Evolutionary conservation across 1,140 invertebrate species (phyloP), one percentile per base, ranked within the genome.

Genomic region (Vanessa tameamea): DNA sequence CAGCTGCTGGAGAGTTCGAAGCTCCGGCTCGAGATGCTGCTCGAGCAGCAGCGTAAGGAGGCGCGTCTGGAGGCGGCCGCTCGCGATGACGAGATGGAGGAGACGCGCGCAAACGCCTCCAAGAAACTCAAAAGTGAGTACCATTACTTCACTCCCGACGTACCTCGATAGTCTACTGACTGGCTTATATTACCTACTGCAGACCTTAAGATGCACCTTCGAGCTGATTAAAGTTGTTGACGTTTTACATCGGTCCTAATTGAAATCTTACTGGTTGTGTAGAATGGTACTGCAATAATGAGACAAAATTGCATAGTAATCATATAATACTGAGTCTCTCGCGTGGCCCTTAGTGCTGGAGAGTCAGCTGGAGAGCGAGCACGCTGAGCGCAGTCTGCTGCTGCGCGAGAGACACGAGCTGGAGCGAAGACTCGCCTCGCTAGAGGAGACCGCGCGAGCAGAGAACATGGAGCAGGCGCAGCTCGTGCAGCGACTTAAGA

Each of bases 41-140:
- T 98, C 66, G 98, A 99, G 90, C 97, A 98, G 77, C 95, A 97
- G 88, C 95, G 97, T 13, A 98, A 99, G 84, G 97, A 97, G 82
- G 95, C 97, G 78, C 94, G 96, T 1, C 95, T 97, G 69, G 98
- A 99, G 84, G 94, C 98, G 57, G 96, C 97, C 64, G 96, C 97
- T 75, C 94, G 97, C 16, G 98, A 99, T 79, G 97, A 98, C 78
- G 98, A 99, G 87, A 94, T 98, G 78, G 98, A 99, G 85, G 98
- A 99, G 80, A 95, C 97, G 6, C 94, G 98, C 11, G 96, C 96
- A 72, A 96, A 96, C 81, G 96, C 97, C 15, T 96, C 97, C 78
- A 99, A 99, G 88, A 99, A 98, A 93, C 96, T 99, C 14, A 97
- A 97, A 94, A 94, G 95, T 95, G 75, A 87, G 88, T 85, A 16